Conservation (phyloP, 1,140 invertebrate species). For the Ostrea denselamellosa region DNA sequence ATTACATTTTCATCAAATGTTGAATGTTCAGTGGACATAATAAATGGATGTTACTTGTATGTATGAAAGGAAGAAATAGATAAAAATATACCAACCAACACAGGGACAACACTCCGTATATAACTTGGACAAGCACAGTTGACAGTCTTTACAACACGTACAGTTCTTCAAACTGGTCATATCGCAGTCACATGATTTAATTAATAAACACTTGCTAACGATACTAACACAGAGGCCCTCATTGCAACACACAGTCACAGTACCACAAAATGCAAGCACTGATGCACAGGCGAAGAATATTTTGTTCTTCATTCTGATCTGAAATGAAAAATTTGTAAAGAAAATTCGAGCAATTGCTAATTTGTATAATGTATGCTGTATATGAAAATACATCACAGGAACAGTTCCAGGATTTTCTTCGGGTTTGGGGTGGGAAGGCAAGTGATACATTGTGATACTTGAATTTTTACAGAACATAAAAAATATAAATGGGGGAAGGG, state of each 20-base stretch:
- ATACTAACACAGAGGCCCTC: constrained; percentile 94
- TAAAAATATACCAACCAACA: constrained; percentile 84
- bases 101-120: constrained; percentile 97
- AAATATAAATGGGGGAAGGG: too few relatives aligned
- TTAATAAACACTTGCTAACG: constrained; percentile 97
- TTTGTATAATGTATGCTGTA: neutral
- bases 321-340: neutral
- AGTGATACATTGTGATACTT: too few relatives aligned
- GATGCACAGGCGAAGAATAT: constrained; percentile 19
- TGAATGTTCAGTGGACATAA: too few relatives aligned
- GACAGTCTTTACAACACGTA: constrained; percentile 95
- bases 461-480: too few relatives aligned
- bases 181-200: constrained; percentile 97
- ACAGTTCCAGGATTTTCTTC: too few relatives aligned
- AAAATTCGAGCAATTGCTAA: neutral
- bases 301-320: constrained; percentile 25
- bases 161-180: constrained; percentile 84
- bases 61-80: neutral
- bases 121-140: constrained; percentile 90
- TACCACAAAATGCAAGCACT: neutral
- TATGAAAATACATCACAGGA: neutral
- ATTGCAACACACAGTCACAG: constrained; percentile 83
- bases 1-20: too few relatives aligned
- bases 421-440: too few relatives aligned
- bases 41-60: neutral